Evolutionary conservation across 2,888 invertebrate genomes (phyloP).

Genomic region (Heliconius aoede): DNA sequence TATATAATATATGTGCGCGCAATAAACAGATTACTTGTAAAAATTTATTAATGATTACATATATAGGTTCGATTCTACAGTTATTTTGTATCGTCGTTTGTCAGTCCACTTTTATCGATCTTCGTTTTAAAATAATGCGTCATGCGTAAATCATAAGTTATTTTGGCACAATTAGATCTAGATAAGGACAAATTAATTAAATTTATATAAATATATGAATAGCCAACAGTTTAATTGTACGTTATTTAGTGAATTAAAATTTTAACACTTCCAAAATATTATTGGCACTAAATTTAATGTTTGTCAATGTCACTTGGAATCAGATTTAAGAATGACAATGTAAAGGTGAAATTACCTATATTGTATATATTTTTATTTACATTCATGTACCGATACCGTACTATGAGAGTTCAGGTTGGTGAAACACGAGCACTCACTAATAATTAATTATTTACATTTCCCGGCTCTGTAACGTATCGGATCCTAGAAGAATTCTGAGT

Average conservation of each 20-base stretch:
- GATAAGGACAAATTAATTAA: neutral
- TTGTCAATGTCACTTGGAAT: constrained; percentile 33
- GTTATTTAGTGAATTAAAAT: constrained; percentile 67
- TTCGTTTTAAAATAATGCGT: neutral
- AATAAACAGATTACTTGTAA: constrained; percentile 68
- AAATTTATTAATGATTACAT: constrained; percentile 66
- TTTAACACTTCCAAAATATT: constrained; percentile 28
- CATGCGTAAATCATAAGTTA: neutral
- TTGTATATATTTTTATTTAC: neutral
- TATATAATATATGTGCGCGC: constrained; percentile 51
- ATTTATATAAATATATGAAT: neutral
- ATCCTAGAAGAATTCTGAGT: neutral
- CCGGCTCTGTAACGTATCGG: neutral
- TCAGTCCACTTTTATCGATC: constrained; percentile 4
- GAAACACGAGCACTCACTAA: no score
- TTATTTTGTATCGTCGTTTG: neutral
- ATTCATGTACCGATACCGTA: neutral
- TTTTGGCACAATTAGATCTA: constrained; percentile 2
- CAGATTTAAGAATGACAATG: constrained; percentile 27
- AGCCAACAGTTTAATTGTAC: constrained; percentile 29
- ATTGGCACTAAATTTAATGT: constrained; percentile 32
- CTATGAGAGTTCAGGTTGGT: no score
- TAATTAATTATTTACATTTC: no score
- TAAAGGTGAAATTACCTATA: constrained; percentile 9
- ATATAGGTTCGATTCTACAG: neutral